phyloP scores from a whole-genome alignment of 2,888 invertebrate genomes.

The Eutolmus rufibarbis region DNA sequence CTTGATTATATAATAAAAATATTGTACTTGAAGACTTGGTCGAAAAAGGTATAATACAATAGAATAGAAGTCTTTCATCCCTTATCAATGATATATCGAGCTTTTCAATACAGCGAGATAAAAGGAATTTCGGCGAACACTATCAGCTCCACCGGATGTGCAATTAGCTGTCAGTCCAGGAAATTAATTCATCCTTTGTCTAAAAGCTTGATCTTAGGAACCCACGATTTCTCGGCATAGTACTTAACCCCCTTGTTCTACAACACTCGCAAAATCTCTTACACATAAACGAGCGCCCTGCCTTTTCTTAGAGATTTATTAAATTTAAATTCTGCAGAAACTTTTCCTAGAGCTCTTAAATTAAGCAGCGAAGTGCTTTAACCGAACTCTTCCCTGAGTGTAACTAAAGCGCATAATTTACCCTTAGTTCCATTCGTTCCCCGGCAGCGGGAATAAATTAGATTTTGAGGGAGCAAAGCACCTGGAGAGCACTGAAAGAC shows the following conservation, averaged over 20 bases:
- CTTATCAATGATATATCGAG: not conserved
- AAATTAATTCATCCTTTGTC: not conserved
- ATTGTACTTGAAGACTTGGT: not conserved
- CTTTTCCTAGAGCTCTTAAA: not conserved
- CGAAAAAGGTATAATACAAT: not conserved
- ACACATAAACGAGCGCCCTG: not conserved
- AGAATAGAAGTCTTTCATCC: not conserved
- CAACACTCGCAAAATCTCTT: not conserved
- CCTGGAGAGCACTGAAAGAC: not conserved
- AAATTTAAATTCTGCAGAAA: not conserved
- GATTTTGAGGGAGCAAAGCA: constrained; percentile 3
- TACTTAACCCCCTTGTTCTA: not conserved
- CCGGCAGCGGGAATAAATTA: constrained; percentile 4
- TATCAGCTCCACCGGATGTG: not conserved
- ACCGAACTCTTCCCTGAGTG: not conserved
- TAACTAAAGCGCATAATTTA: not conserved
- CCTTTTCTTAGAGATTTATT: not conserved
- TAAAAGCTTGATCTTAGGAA: not conserved
- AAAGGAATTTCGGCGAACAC: not conserved
- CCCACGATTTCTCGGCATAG: not conserved
- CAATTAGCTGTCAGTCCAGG: not conserved
- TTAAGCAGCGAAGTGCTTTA: not conserved
- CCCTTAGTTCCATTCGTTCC: not conserved
- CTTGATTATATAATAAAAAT: not conserved
- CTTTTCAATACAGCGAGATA: not conserved